Evolutionary conservation across 2,797 vertebrate species (phyloP), one percentile per base, ranked within the genome.

Genomic region (Echiichthys vipera): DNA sequence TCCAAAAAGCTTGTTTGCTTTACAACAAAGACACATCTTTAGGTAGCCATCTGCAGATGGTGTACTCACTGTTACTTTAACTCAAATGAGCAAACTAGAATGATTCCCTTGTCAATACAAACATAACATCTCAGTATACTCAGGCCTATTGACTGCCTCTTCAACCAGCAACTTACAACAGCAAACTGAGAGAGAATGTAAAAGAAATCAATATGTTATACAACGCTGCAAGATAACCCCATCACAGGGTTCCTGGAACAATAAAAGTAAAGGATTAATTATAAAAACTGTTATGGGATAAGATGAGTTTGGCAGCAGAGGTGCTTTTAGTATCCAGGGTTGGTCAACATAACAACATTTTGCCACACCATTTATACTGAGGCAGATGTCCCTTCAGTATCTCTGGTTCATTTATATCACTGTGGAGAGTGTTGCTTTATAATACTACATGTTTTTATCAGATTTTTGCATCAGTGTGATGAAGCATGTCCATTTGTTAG

Each of bases 51-150:
- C 65, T 70, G 65, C 68, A 67, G 65, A 5, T 32, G 61, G 65
- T 40, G 49, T 25, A 50, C 53, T 80, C 69, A 55, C 57, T 65
- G 70, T 36, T 68, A 37, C 65, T 74, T 78, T 71, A 78, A 47
- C 29, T 86, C 73, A 45, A 54, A 80, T 56, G 74, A 70, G 65
- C 61, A 50, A 58, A 72, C 20, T 29, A 61, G 79, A 79, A 78
- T 64, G 46, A 77, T 64, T 34, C 63, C 65, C 70, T 36, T 22
- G n/a, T 62, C 62, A 77, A 57, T 74, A 62, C 54, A 53, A 73
- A 73, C 58, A 15, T 6, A 62, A 32, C 71, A 67, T 50, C 47
- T 54, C 74, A 46, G 47, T 36, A 55, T 75, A 46, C 32, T 45
- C 50, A 27, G 34, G 62, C 54, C 45, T 73, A 83, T 43, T 36